These are phyloP conservation scores for Scaptomyza polygonia DNA, from an alignment of 2,888 invertebrate species.

Conservation along the genomic window DNA sequence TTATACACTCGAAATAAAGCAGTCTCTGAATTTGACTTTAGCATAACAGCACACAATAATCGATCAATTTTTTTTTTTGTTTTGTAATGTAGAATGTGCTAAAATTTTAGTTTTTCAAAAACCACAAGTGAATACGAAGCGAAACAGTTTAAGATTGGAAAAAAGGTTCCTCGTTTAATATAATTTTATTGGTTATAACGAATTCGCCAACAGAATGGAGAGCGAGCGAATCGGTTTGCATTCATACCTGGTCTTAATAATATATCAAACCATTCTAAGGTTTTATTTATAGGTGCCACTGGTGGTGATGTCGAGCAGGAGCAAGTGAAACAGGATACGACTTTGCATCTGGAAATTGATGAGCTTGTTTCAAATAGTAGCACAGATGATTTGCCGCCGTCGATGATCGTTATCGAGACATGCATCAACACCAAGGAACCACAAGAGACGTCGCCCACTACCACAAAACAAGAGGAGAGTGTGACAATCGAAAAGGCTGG, in stretches of 20 bases:
- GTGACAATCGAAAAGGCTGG: conserved; percentile 40
- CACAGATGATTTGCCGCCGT: conserved; percentile 49
- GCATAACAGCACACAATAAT: conserved; percentile 15
- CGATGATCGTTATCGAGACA: conserved; percentile 64
- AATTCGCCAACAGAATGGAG: conserved; percentile 28
- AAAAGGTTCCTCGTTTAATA: neutral
- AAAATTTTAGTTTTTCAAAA: conserved; percentile 56
- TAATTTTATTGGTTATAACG: neutral
- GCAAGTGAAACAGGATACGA: conserved; percentile 52
- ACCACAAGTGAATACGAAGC: conserved; percentile 22
- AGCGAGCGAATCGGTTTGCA: conserved; percentile 40
- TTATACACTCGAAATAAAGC: conserved; percentile 15
- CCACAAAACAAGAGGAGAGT: conserved; percentile 13
- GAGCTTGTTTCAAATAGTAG: conserved; percentile 49
- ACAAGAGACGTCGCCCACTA: neutral
- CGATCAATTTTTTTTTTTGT: conserved; percentile 7
- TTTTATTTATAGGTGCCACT: conserved; percentile 20
- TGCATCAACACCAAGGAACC: conserved; percentile 33
- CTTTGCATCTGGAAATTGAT: conserved; percentile 60
- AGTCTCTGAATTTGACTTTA: conserved; percentile 32
- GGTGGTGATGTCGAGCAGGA: conserved; percentile 19
- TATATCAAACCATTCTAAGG: neutral
- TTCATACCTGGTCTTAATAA: neutral
- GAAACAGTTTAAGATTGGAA: neutral
- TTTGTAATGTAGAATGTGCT: conserved; percentile 48